A percentile compares a stretch with the other conserved stretches of the same genome.
Conservation (phyloP, 2,888 invertebrate species). For the Autographa pulchrina region DNA sequence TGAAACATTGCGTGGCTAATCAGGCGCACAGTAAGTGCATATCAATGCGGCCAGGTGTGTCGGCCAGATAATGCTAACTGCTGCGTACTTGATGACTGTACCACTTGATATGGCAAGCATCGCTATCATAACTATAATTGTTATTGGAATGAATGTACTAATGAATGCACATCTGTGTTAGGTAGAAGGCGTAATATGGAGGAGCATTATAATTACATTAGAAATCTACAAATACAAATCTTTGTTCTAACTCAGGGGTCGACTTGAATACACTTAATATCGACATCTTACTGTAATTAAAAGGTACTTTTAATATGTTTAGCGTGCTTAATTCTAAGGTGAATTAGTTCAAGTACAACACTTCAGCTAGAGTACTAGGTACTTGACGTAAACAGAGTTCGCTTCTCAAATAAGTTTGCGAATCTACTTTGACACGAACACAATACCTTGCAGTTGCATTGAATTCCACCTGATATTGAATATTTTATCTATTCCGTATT, state of each 20-base stretch:
- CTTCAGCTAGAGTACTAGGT: conserved; percentile 49
- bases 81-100: conserved; percentile 64
- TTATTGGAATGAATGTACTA: conserved; percentile 22
- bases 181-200: conserved; percentile 3
- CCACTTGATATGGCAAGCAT: conserved; percentile 57
- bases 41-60: conserved; percentile 81
- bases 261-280: background rate
- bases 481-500: conserved; percentile 59
- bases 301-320: background rate
- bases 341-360: conserved; percentile 38
- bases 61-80: conserved; percentile 72
- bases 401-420: conserved; percentile 70
- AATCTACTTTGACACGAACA: conserved; percentile 61
- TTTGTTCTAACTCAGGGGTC: background rate
- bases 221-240: background rate
- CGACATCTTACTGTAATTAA: no score
- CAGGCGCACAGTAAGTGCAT: conserved; percentile 75
- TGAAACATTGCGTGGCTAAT: conserved; percentile 75
- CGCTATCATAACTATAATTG: conserved; percentile 29
- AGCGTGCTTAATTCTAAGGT: conserved; percentile 24
- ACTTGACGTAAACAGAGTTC: conserved; percentile 64
- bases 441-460: conserved; percentile 62
- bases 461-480: conserved; percentile 52
- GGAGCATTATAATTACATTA: background rate
- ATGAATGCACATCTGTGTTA: conserved; percentile 11